phyloP scores from a whole-genome alignment of 2,113 vertebrate genomes.

The Poeciliopsis turrubarensis region DNA sequence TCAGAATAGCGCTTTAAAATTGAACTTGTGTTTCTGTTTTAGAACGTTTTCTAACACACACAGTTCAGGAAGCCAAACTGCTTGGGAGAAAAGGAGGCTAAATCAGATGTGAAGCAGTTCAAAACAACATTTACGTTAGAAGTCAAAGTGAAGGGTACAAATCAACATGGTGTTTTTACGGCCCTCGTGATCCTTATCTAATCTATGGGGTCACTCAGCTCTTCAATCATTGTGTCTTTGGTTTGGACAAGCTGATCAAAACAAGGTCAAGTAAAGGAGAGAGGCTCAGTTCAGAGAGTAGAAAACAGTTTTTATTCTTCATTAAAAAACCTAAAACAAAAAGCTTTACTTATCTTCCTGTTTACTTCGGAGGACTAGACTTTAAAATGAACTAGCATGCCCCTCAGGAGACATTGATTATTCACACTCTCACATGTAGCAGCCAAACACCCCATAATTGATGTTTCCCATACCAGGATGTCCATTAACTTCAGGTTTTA shows the following conservation, averaged over 20 bases:
- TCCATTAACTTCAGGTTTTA: background rate
- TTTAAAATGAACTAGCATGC: constrained; percentile 31
- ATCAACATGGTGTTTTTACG: background rate
- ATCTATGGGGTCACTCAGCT: constrained; percentile 32
- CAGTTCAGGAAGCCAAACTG: constrained; percentile 16
- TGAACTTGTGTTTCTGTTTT: constrained; percentile 63
- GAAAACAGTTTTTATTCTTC: background rate
- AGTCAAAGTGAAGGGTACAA: background rate
- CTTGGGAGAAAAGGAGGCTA: background rate
- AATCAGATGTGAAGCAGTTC: background rate
- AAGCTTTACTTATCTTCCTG: background rate
- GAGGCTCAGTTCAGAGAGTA: background rate
- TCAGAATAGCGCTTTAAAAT: constrained; percentile 62
- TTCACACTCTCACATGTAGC: constrained; percentile 12
- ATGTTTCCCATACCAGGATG: constrained; percentile 28
- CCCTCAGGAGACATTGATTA: constrained; percentile 49
- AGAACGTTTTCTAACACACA: constrained; percentile 18
- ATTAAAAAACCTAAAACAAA: background rate
- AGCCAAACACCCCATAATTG: constrained; percentile 26
- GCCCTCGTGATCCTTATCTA: constrained; percentile 38
- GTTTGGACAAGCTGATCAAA: constrained; percentile 34
- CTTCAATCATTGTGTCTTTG: constrained; percentile 14
- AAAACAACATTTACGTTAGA: constrained; percentile 17
- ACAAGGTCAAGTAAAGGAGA: constrained; percentile 20
- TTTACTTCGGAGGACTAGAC: constrained; percentile 15